These are phyloP conservation scores for Bilobella aurantiaca DNA, from an alignment of 1,140 invertebrate species.

Conservation along the genomic window DNA sequence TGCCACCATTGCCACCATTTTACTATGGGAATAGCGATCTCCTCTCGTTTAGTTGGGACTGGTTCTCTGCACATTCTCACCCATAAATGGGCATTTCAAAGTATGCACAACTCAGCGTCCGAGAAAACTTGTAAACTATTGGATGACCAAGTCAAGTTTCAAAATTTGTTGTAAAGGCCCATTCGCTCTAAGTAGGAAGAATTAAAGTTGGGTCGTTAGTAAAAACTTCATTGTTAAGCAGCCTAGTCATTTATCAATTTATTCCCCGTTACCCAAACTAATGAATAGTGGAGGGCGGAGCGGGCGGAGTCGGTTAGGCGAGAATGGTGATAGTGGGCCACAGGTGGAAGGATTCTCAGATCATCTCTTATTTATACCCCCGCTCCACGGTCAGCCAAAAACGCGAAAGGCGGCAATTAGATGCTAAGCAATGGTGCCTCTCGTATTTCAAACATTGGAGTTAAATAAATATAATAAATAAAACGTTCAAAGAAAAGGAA, in stretches of 20 bases:
- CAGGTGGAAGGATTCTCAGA: constrained; percentile 18
- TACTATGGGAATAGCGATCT: background rate
- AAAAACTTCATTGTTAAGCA: background rate
- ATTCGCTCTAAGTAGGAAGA: background rate
- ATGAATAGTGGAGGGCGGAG: background rate
- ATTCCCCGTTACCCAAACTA: constrained; percentile 21
- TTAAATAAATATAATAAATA: too few species aligned
- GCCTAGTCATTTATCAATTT: constrained; percentile 15
- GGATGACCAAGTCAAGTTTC: too few species aligned
- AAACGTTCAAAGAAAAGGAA: too few species aligned
- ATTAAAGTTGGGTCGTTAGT: too few species aligned
- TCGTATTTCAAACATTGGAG: too few species aligned
- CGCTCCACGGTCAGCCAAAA: too few species aligned
- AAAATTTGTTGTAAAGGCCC: background rate
- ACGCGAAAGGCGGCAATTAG: background rate
- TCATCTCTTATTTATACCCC: constrained; percentile 12
- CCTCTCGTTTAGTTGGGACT: background rate
- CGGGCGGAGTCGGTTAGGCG: background rate
- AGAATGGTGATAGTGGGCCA: background rate
- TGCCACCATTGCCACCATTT: background rate
- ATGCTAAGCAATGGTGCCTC: background rate
- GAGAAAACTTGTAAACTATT: too few species aligned
- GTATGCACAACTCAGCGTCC: too few species aligned
- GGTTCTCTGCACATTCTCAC: too few species aligned
- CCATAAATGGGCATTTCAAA: too few species aligned